Evolutionary conservation across 2,888 invertebrate species (phyloP).

Genomic region (Tiliacea aurago): DNA sequence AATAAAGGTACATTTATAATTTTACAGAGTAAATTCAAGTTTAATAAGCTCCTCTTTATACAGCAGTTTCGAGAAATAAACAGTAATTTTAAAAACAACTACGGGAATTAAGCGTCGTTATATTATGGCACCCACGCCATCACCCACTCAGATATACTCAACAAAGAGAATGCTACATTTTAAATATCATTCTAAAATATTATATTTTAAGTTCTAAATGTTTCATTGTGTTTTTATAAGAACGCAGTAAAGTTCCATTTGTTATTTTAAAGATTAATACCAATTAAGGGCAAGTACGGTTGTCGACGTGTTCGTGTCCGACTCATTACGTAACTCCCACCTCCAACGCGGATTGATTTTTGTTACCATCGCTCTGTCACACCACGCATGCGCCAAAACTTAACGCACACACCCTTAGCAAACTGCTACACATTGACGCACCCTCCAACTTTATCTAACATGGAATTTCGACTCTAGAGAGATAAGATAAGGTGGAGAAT

Average conservation of each 20-base stretch:
- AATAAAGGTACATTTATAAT: slow-evolving; percentile 8
- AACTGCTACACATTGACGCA: slow-evolving; percentile 73
- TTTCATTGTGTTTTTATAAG: slow-evolving; percentile 3
- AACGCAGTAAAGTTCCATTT: slow-evolving; percentile 18
- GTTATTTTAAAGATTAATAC: slow-evolving; percentile 73
- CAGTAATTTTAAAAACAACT: slow-evolving; percentile 18
- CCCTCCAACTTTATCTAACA: slow-evolving; percentile 45
- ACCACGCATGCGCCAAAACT: slow-evolving; percentile 84
- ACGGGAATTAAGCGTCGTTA: slow-evolving; percentile 20
- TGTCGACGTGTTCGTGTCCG: slow-evolving; percentile 79
- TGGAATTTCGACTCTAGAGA: slow-evolving; percentile 60
- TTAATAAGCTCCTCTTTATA: slow-evolving; percentile 36
- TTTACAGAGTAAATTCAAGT: slow-evolving; percentile 30
- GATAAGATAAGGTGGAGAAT: slow-evolving; percentile 58
- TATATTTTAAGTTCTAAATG: neutral
- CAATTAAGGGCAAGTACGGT: slow-evolving; percentile 80
- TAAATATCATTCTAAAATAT: slow-evolving; percentile 14
- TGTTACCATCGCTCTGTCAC: slow-evolving; percentile 76
- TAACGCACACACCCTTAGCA: slow-evolving; percentile 77
- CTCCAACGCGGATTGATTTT: slow-evolving; percentile 88
- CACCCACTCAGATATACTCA: slow-evolving; percentile 41
- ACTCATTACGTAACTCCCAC: slow-evolving; percentile 88
- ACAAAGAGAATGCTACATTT: slow-evolving; percentile 35
- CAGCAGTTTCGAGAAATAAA: slow-evolving; percentile 35
- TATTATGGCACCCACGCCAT: slow-evolving; percentile 49